Base-by-base conservation (phyloP, 2,888 invertebrate genomes). In the Diachrysia chrysitis region DNA sequence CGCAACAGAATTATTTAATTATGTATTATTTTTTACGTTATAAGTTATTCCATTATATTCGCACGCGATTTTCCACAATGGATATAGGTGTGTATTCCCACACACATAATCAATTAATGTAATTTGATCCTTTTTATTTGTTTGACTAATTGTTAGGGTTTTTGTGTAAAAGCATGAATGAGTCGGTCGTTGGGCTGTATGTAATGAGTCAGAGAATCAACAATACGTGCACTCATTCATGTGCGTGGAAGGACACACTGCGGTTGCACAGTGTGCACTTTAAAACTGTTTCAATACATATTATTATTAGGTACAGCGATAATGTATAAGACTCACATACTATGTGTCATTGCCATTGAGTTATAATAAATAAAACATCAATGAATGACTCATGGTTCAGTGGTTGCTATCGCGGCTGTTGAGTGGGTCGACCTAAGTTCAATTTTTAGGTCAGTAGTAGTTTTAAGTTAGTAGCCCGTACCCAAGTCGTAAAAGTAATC, bases 221-320 rank as follows among this genome's bases (percentile, higher is more conserved):
- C 78, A 79, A 75, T 78, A 70, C 68, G 72, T 73, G 78, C 29
- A 81, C 70, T 75, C 80, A 82, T 82, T 81, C 78, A 81, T 75
- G 76, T 61, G 58, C 57, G 58, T 53, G 69, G 67, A 62, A 66
- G 63, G 73, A 71, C 60, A 66, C 54, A 69, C 32, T 72, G 73
- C 55, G 68, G 54, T 62, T 55, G 25, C 66, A 59, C 61, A 64
- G 42, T 69, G 48, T 56, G 53, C 67, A 67, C 59, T 63, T 59
- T 59, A 58, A 69, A 79, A 63, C 51, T 57, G 60, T 66, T 62
- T 58, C 66, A 65, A 48, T 67, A 64, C 23, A 57, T 51, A 62
- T 63, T 1, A 29, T 56, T 62, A 76, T 54, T 55, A 61, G 23
- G 60, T 64, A 9, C 53, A 56, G 48, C 25, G 48, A 55, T 61